Conservation (phyloP, 2,888 invertebrate genomes). For the Napeogenes inachia region DNA sequence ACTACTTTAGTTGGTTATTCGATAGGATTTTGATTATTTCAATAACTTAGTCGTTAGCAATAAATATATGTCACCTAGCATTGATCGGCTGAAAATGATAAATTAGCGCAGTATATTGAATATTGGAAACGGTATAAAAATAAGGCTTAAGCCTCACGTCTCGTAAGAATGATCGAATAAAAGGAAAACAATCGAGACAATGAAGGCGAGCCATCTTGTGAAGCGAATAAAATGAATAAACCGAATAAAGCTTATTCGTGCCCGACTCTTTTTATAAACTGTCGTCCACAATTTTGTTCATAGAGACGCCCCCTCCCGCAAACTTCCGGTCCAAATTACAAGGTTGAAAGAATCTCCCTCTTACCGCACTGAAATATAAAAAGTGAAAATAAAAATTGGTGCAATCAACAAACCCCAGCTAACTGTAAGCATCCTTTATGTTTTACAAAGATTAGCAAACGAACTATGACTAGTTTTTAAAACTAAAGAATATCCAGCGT, state of each 20-base stretch:
- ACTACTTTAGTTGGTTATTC: too few relatives aligned
- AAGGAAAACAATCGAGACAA: conserved; percentile 35
- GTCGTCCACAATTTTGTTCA: conserved; percentile 51
- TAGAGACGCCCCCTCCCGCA: conserved; percentile 44
- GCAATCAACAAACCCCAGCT: conserved; percentile 36
- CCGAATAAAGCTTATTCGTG: conserved; percentile 59
- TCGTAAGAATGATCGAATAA: conserved; percentile 33
- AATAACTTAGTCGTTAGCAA: too few relatives aligned
- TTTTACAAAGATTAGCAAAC: background rate
- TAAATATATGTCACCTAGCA: too few relatives aligned
- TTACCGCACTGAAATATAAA: conserved; percentile 40
- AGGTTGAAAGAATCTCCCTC: conserved; percentile 48
- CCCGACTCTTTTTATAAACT: conserved; percentile 54
- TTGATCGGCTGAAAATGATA: background rate
- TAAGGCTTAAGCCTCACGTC: conserved; percentile 25
- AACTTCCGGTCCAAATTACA: conserved; percentile 58
- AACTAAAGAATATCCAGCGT: too few relatives aligned
- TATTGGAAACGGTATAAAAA: conserved; percentile 21
- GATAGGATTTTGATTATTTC: too few relatives aligned
- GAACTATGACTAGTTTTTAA: too few relatives aligned
- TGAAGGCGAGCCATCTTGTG: conserved; percentile 35
- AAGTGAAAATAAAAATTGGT: conserved; percentile 48
- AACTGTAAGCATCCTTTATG: conserved; percentile 1
- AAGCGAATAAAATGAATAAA: conserved; percentile 46
- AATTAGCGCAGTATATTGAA: conserved; percentile 5